These are phyloP conservation scores for Balanococcus diminutus DNA, from an alignment of 2,888 invertebrate genomes.

Conservation along the genomic window DNA sequence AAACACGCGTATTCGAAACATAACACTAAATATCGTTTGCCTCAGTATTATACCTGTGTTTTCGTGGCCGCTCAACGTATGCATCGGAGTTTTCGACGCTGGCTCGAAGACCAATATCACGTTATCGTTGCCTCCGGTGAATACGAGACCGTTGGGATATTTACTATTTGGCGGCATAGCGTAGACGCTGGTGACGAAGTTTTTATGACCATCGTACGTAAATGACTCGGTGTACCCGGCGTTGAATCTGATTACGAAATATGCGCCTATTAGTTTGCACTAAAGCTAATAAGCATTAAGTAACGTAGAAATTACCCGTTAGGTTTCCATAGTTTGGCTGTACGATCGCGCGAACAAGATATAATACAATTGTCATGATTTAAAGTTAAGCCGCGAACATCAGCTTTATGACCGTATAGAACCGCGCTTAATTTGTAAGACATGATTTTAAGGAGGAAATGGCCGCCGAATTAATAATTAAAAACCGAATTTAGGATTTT, in stretches of 20 bases:
- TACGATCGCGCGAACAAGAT: constrained; percentile 88
- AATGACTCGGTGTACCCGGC: constrained; percentile 70
- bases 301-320: constrained; percentile 66
- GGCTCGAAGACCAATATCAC: constrained; percentile 79
- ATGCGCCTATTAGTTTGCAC: background rate
- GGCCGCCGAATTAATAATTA: too few relatives aligned
- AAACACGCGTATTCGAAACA: background rate
- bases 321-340: constrained; percentile 84
- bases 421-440: constrained; percentile 35
- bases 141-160: constrained; percentile 77
- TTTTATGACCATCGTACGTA: constrained; percentile 79
- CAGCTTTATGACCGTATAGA: constrained; percentile 77
- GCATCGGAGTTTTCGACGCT: constrained; percentile 71
- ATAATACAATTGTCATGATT: constrained; percentile 75
- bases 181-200: constrained; percentile 84
- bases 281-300: constrained; percentile 44
- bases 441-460: too few relatives aligned
- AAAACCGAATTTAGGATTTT: too few relatives aligned
- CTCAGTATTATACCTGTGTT: constrained; percentile 67
- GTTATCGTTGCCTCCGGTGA: constrained; percentile 89
- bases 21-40: background rate
- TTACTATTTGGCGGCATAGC: constrained; percentile 73
- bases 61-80: constrained; percentile 77
- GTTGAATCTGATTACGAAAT: constrained; percentile 63
- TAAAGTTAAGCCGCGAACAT: constrained; percentile 79